Evolutionary conservation across 2,888 invertebrate species (phyloP).

Genomic region (Drymonia ruficornis): DNA sequence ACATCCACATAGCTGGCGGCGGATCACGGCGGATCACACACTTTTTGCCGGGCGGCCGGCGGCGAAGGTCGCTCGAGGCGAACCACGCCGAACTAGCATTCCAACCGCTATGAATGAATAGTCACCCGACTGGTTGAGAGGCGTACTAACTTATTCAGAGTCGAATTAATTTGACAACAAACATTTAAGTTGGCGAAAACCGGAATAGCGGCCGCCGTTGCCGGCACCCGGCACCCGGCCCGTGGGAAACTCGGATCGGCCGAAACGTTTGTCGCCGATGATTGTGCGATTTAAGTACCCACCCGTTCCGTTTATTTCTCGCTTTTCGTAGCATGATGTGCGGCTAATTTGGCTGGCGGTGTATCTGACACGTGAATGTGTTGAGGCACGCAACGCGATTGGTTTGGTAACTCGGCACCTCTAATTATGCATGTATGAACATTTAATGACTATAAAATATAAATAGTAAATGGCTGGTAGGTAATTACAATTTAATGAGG

Average conservation of each 20-base stretch:
- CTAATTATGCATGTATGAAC: too few species aligned
- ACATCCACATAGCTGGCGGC: slow-evolving; percentile 64
- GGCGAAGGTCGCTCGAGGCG: slow-evolving; percentile 75
- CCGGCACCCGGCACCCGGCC: slow-evolving; percentile 72
- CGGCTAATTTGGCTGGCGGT: slow-evolving; percentile 58
- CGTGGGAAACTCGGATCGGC: slow-evolving; percentile 71
- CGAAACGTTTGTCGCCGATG: slow-evolving; percentile 69
- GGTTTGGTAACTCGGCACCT: background rate
- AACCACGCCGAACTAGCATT: slow-evolving; percentile 81
- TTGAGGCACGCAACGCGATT: slow-evolving; percentile 11
- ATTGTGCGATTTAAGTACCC: slow-evolving; percentile 61
- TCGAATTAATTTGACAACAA: slow-evolving; percentile 84
- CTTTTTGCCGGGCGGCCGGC: slow-evolving; percentile 56
- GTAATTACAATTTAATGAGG: too few species aligned
- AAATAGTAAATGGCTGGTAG: too few species aligned
- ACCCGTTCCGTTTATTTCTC: slow-evolving; percentile 50
- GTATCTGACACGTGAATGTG: slow-evolving; percentile 47
- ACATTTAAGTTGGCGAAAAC: slow-evolving; percentile 80
- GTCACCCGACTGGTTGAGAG: slow-evolving; percentile 74
- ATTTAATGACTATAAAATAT: too few species aligned
- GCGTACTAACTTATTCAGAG: slow-evolving; percentile 76
- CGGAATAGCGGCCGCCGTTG: slow-evolving; percentile 61
- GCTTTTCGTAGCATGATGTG: slow-evolving; percentile 57
- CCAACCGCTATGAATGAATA: slow-evolving; percentile 83
- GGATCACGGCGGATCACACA: slow-evolving; percentile 60